A percentile compares a stretch with the other conserved stretches of the same genome.
Evolutionary conservation across 2,797 vertebrate genomes (phyloP).

Genomic region (Acanthornis magna): DNA sequence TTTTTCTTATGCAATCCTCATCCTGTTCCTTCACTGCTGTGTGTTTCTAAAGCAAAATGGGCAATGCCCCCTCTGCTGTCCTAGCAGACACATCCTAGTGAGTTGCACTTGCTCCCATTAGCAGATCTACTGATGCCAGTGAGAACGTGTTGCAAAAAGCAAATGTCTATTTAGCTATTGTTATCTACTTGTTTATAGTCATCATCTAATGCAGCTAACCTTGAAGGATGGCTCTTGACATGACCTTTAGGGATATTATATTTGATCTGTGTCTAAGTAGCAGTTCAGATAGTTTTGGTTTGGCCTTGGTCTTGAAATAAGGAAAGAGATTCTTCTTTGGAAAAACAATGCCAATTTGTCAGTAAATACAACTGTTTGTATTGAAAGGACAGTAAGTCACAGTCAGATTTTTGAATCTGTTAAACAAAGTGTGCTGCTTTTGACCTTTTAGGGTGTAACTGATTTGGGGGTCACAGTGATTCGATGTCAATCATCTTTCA

Average conservation of each 20-base stretch:
- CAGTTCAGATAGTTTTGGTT: background rate
- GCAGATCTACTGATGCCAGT: background rate
- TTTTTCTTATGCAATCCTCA: background rate
- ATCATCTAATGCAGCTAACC: background rate
- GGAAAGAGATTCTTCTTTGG: background rate
- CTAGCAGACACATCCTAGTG: background rate
- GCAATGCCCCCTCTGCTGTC: background rate
- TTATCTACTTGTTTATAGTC: background rate
- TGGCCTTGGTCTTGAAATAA: background rate
- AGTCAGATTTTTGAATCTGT: background rate
- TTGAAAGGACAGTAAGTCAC: background rate
- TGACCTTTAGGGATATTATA: background rate
- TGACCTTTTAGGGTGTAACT: background rate
- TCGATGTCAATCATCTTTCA: background rate
- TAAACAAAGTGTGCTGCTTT: background rate
- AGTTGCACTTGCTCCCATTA: background rate
- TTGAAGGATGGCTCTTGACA: background rate
- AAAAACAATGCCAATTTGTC: background rate
- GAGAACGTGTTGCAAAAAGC: background rate
- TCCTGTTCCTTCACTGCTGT: background rate
- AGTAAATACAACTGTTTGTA: background rate
- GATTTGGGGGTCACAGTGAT: background rate
- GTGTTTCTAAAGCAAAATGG: background rate
- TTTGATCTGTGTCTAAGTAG: background rate
- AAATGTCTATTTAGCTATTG: background rate